Conservation (phyloP, 2,113 vertebrate species). For the Ifrita kowaldi region DNA sequence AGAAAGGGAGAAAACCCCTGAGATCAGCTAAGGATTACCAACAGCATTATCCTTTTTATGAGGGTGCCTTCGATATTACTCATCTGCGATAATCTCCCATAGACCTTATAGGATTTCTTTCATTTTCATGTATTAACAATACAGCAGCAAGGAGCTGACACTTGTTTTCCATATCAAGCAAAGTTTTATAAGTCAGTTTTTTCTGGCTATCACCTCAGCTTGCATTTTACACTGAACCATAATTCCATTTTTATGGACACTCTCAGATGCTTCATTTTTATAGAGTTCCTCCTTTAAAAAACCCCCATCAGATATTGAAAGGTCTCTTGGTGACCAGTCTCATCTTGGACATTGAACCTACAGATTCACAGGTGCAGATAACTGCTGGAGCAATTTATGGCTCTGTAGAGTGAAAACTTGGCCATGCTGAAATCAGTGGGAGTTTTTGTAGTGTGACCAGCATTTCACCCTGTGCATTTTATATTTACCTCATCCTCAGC, state of each 20-base stretch:
- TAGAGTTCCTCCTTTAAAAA: background rate
- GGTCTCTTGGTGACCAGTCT: background rate
- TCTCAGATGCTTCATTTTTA: background rate
- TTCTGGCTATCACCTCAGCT: constrained; percentile 23
- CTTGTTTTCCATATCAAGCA: constrained; percentile 8
- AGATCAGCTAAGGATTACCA: background rate
- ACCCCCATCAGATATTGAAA: background rate
- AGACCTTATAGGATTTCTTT: background rate
- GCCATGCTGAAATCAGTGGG: background rate
- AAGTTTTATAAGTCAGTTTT: background rate
- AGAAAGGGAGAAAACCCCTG: background rate
- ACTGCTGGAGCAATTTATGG: background rate
- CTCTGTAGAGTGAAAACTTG: background rate
- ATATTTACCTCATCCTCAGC: background rate
- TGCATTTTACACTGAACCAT: background rate
- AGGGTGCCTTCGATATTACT: constrained; percentile 31
- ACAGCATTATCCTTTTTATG: constrained; percentile 10
- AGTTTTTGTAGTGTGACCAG: background rate
- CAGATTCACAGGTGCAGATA: background rate
- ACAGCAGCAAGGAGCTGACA: background rate
- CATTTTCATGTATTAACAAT: background rate
- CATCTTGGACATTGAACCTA: background rate
- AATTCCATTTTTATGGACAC: constrained; percentile 25
- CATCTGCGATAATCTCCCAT: background rate
- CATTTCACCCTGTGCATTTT: background rate